These are phyloP conservation scores for Synergus itoensis DNA, from an alignment of 2,888 invertebrate species.

Conservation along the genomic window DNA sequence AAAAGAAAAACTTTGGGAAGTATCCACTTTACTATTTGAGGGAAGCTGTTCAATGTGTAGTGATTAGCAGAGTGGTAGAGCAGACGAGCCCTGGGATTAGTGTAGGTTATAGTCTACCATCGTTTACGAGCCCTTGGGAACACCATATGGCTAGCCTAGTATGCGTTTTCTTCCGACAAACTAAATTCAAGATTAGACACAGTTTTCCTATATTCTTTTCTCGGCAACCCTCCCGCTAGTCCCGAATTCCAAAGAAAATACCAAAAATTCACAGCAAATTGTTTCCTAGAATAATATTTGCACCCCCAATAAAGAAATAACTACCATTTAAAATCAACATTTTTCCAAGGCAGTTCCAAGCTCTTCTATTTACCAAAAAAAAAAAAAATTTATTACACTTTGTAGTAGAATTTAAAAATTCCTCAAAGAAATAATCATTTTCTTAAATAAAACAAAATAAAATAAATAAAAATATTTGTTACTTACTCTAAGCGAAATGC, in stretches of 20 bases:
- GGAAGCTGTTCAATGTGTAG: background rate
- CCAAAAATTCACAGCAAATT: background rate
- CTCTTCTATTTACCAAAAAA: too few species aligned
- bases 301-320: background rate
- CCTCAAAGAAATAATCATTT: background rate
- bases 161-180: slow-evolving; percentile 19
- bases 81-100: slow-evolving; percentile 47
- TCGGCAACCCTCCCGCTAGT: slow-evolving; percentile 35
- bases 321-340: background rate
- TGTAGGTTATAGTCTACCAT: slow-evolving; percentile 49
- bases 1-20: background rate
- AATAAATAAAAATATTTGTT: too few species aligned
- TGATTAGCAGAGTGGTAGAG: slow-evolving; percentile 27
- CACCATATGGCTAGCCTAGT: slow-evolving; percentile 51
- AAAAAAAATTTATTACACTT: background rate
- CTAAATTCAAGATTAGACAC: slow-evolving; percentile 36
- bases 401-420: background rate
- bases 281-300: background rate
- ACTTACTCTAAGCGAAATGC: too few species aligned
- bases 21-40: slow-evolving; percentile 42
- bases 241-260: background rate
- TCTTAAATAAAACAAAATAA: too few species aligned
- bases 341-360: background rate
- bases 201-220: slow-evolving; percentile 20
- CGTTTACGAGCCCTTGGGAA: slow-evolving; percentile 17